Evolutionary conservation across 2,797 vertebrate genomes (phyloP).

Genomic region (Sebastes diploproa): DNA sequence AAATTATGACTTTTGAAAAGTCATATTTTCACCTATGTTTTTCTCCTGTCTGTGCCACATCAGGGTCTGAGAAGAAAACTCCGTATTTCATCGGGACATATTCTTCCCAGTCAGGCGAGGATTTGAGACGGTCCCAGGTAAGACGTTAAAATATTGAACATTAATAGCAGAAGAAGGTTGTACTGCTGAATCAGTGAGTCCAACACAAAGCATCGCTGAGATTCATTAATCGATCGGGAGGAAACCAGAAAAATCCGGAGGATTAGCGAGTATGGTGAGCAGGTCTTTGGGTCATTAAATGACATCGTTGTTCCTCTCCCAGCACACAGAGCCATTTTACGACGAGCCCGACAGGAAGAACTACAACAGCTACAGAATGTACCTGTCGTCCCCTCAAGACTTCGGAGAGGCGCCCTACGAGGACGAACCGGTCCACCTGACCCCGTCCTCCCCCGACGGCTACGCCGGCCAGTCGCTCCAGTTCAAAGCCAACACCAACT

Average conservation of each 20-base stretch:
- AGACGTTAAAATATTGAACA: constrained; percentile 24
- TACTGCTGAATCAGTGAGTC: neutral
- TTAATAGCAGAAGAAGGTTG: neutral
- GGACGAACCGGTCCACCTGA: constrained; percentile 90
- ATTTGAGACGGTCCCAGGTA: constrained; percentile 91
- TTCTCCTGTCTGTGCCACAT: neutral
- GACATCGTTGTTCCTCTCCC: neutral
- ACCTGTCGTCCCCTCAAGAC: constrained; percentile 93
- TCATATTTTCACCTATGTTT: no score
- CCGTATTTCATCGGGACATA: constrained; percentile 97
- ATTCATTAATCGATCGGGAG: neutral
- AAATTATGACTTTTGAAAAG: neutral
- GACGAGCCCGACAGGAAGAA: constrained; percentile 91
- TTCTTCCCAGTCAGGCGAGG: constrained; percentile 94
- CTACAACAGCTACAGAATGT: constrained; percentile 92
- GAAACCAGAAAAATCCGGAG: no score
- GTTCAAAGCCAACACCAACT: constrained; percentile 94
- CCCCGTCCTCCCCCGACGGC: constrained; percentile 87
- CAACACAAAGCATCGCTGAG: neutral
- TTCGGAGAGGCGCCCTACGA: constrained; percentile 92
- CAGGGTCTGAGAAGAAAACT: constrained; percentile 94
- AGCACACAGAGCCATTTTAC: constrained; percentile 93
- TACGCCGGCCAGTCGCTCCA: constrained; percentile 88
- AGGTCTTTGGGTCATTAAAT: no score
- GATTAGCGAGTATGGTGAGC: no score